A percentile compares a stretch with the other conserved stretches of the same genome.
These are phyloP conservation scores for Apodemus speciosus DNA, from an alignment of 2,113 vertebrate species.

Conservation along the genomic window DNA sequence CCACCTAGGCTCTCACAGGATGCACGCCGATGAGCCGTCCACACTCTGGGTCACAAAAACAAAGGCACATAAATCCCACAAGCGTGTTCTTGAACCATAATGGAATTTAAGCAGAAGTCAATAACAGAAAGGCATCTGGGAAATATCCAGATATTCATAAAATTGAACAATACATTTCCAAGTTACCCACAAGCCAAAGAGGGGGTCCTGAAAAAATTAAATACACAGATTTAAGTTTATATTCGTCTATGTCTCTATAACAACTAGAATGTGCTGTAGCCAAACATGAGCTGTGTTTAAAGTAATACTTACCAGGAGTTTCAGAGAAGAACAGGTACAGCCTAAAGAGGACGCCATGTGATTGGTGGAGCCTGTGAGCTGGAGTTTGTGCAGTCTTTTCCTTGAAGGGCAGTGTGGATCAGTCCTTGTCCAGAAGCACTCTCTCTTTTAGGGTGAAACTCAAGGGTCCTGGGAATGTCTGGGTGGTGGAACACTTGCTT, in stretches of 20 bases:
- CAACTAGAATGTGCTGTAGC: neutral
- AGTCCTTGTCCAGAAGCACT: neutral
- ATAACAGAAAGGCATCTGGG: neutral
- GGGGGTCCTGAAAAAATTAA: neutral
- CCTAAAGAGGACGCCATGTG: neutral
- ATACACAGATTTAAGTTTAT: neutral
- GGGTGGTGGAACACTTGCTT: neutral
- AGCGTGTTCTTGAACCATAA: neutral
- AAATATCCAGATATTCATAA: conserved; percentile 21
- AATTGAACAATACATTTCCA: conserved; percentile 16
- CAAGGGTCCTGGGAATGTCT: neutral
- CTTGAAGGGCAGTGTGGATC: neutral
- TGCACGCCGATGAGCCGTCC: accelerated
- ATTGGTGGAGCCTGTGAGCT: neutral
- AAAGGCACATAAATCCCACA: neutral
- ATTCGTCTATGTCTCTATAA: neutral
- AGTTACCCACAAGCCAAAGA: neutral
- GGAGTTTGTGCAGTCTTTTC: neutral
- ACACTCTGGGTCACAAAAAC: neutral
- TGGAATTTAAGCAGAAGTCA: conserved; percentile 39
- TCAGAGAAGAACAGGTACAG: neutral
- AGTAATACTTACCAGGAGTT: neutral
- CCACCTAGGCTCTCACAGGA: neutral
- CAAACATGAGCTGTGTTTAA: neutral
- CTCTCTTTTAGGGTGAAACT: neutral